Evolutionary conservation across 2,888 invertebrate species (phyloP).

Genomic region (Nomada flava): DNA sequence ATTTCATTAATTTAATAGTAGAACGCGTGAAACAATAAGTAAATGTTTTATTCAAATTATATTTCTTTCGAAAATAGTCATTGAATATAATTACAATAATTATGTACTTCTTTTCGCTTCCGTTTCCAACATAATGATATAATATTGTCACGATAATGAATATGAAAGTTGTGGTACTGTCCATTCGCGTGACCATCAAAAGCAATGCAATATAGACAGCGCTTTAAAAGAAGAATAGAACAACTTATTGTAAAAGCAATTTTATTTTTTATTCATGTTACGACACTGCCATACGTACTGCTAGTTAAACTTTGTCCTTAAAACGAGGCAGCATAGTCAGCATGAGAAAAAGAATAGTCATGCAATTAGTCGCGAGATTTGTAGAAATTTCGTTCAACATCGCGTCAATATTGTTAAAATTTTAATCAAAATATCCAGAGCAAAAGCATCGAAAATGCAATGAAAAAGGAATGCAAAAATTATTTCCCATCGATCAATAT

Average conservation of each 20-base stretch:
- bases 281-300: slow-evolving; percentile 18
- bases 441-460: background rate
- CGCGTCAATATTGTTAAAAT: slow-evolving; percentile 40
- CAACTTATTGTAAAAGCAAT: slow-evolving; percentile 30
- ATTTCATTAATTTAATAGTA: background rate
- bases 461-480: slow-evolving; percentile 25
- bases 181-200: slow-evolving; percentile 15
- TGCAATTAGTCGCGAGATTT: slow-evolving; percentile 33
- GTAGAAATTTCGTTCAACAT: slow-evolving; percentile 23
- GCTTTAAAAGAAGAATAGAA: slow-evolving; percentile 16
- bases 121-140: background rate
- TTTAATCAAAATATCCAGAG: background rate
- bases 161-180: slow-evolving; percentile 8
- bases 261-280: slow-evolving; percentile 40
- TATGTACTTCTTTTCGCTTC: background rate
- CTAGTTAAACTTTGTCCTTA: slow-evolving; percentile 14
- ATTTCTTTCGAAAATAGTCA: background rate
- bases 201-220: slow-evolving; percentile 24
- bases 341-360: slow-evolving; percentile 34
- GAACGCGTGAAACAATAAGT: background rate
- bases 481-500: slow-evolving; percentile 9
- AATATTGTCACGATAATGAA: slow-evolving; percentile 21
- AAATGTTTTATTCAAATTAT: background rate
- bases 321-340: slow-evolving; percentile 34
- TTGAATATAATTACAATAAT: background rate